phyloP scores from a whole-genome alignment of 2,797 vertebrate genomes.

The Nyctibius grandis region DNA sequence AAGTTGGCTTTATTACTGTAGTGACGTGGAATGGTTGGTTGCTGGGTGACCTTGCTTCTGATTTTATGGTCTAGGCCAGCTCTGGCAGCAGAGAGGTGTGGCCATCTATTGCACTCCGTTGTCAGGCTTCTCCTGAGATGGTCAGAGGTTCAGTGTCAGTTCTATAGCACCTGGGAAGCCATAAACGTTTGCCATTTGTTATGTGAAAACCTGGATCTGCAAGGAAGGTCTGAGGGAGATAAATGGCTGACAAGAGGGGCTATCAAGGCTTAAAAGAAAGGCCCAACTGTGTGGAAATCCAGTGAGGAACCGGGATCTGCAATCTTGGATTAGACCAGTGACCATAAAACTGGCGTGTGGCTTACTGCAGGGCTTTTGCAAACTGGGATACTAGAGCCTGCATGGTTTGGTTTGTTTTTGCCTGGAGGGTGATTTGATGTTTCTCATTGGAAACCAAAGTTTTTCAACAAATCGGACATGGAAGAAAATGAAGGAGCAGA shows the following conservation, averaged over 20 bases:
- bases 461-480: slow-evolving; percentile 49
- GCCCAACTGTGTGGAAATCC: not conserved
- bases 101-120: not conserved
- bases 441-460: slow-evolving; percentile 28
- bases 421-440: slow-evolving; percentile 22
- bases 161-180: not conserved
- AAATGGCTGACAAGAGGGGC: not conserved
- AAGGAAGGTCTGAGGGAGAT: not conserved
- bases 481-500: slow-evolving; percentile 48
- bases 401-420: not conserved
- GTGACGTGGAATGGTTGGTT: slow-evolving; percentile 63
- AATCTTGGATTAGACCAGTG: slow-evolving; percentile 23
- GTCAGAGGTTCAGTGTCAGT: not conserved
- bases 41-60: slow-evolving; percentile 69
- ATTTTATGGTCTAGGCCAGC: slow-evolving; percentile 67
- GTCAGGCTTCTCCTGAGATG: slow-evolving; percentile 34
- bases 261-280: not conserved
- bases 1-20: slow-evolving; percentile 63
- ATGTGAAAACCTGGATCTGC: not conserved
- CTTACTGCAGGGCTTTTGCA: not conserved
- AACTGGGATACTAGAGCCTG: not conserved
- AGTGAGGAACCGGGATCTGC: not conserved
- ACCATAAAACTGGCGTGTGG: not conserved
- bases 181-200: not conserved
- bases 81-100: slow-evolving; percentile 62